Conservation (phyloP, 2,797 vertebrate genomes). For the Selene dorsalis region DNA sequence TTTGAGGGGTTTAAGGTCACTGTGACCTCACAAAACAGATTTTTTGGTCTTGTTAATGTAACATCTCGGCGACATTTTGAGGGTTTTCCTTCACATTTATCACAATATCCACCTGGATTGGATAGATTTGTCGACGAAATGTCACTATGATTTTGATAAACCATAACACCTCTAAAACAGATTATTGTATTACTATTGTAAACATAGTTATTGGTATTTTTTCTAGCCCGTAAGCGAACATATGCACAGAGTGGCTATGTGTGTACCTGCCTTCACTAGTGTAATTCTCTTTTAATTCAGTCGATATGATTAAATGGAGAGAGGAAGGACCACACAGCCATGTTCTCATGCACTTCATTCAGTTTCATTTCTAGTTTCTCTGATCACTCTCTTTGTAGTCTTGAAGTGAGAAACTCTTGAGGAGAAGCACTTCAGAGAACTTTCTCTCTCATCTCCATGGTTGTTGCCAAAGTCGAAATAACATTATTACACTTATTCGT, state of each 20-base stretch:
- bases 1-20: too few species aligned
- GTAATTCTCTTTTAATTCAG: conserved; percentile 1
- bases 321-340: background rate
- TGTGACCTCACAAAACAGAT: too few species aligned
- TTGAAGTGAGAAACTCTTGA: conserved; percentile 30
- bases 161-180: too few species aligned
- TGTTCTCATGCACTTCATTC: conserved; percentile 11
- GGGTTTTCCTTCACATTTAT: too few species aligned
- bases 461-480: background rate
- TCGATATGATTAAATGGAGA: background rate
- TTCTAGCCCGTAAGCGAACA: background rate
- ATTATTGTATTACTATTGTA: too few species aligned
- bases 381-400: conserved; percentile 13
- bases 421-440: conserved; percentile 21
- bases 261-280: background rate
- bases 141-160: too few species aligned
- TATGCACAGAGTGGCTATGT: background rate
- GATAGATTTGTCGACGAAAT: too few species aligned
- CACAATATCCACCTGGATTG: too few species aligned
- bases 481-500: background rate
- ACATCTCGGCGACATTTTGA: too few species aligned
- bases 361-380: conserved; percentile 11
- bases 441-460: background rate
- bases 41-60: too few species aligned
- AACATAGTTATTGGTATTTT: too few species aligned